A percentile compares a stretch with the other conserved stretches of the same genome.
Evolutionary conservation across 1,140 invertebrate species (phyloP).

Genomic region (Achroia grisella): DNA sequence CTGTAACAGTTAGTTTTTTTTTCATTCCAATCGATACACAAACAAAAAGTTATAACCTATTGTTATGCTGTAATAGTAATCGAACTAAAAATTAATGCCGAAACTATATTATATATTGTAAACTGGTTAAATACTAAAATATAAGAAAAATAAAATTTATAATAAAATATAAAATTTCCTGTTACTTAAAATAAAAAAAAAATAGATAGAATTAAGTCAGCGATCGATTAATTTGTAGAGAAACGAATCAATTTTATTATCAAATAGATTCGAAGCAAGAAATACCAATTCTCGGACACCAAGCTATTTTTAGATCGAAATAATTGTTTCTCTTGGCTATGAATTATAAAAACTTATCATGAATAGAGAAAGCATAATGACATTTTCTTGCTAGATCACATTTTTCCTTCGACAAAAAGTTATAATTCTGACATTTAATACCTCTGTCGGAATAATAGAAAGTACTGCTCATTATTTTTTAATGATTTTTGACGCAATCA

Average conservation of each 20-base stretch:
- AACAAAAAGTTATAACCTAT: too few species aligned
- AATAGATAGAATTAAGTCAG: conserved; percentile 19
- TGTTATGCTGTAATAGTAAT: too few species aligned
- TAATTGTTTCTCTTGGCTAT: conserved; percentile 30
- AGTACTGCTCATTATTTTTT: conserved; percentile 39
- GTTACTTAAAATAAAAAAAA: conserved; percentile 13
- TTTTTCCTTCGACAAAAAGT: conserved; percentile 17
- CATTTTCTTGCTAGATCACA: not conserved
- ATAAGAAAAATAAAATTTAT: too few species aligned
- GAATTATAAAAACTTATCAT: conserved; percentile 1
- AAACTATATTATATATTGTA: too few species aligned
- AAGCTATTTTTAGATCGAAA: conserved; percentile 13
- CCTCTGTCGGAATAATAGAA: conserved; percentile 32
- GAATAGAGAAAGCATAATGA: not conserved
- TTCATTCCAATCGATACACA: too few species aligned
- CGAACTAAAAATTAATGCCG: too few species aligned
- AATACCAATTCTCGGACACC: too few species aligned
- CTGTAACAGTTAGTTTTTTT: too few species aligned
- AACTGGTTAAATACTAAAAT: too few species aligned
- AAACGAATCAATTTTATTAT: conserved; percentile 53
- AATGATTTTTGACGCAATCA: conserved; percentile 44
- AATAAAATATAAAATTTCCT: too few species aligned
- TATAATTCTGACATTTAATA: conserved; percentile 33
- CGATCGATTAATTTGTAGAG: conserved; percentile 33
- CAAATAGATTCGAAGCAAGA: conserved; percentile 14